These are phyloP conservation scores for Stenopsyche tienmushanensis DNA, from an alignment of 1,140 invertebrate species.

Conservation along the genomic window DNA sequence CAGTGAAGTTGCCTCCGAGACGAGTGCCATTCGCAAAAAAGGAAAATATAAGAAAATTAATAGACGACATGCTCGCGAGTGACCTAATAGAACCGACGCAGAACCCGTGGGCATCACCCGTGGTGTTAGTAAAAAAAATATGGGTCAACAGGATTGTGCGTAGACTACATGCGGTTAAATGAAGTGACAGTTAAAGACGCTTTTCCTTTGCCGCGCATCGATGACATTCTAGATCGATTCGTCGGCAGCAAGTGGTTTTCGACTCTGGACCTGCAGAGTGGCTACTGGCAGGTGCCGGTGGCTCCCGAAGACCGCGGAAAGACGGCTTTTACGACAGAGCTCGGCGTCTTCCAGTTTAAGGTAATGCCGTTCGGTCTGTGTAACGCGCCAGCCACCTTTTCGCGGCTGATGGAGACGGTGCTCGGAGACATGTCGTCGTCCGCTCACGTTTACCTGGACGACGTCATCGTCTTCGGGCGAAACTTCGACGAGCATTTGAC, in stretches of 20 bases:
- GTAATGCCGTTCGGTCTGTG: conserved; percentile 43
- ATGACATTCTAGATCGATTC: too few species aligned
- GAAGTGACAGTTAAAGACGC: conserved; percentile 44
- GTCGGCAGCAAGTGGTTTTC: conserved; percentile 43
- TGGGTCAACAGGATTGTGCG: conserved; percentile 48
- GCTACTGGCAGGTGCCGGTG: too few species aligned
- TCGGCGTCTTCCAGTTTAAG: too few species aligned
- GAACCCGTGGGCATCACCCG: conserved; percentile 44
- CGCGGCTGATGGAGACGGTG: conserved; percentile 29
- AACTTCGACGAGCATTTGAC: background rate
- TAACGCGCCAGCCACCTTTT: conserved; percentile 39
- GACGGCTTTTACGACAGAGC: conserved; percentile 48
- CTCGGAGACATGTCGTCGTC: background rate
- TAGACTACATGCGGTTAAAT: conserved; percentile 47
- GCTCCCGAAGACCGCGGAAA: too few species aligned
- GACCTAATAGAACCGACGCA: conserved; percentile 47
- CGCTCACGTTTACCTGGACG: background rate
- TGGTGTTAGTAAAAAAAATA: conserved; percentile 48
- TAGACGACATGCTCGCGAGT: conserved; percentile 43
- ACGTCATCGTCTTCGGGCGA: background rate
- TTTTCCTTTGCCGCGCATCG: conserved; percentile 51
- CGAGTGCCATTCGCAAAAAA: conserved; percentile 31
- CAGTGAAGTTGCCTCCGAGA: conserved; percentile 17
- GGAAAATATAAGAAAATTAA: conserved; percentile 32
- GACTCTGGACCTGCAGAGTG: too few species aligned